A percentile compares a stretch with the other conserved stretches of the same genome.
Evolutionary conservation across 1,140 invertebrate species (phyloP).

Genomic region (Rhopalosiphum padi): DNA sequence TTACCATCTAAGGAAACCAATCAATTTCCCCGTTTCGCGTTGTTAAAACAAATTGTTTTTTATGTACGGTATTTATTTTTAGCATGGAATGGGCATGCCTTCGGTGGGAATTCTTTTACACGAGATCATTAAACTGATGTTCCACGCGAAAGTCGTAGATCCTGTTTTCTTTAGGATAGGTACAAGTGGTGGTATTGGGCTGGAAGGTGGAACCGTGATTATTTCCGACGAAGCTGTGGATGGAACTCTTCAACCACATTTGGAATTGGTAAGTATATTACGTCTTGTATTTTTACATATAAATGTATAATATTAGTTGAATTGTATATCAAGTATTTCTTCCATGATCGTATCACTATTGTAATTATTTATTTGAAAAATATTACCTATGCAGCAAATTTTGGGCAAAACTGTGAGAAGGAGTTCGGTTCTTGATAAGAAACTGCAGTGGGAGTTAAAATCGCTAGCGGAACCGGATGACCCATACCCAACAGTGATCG

Average conservation of each 20-base stretch:
- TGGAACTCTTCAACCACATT: slow-evolving; percentile 74
- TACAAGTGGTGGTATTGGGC: slow-evolving; percentile 90
- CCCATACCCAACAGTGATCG: slow-evolving; percentile 84
- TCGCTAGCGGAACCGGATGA: slow-evolving; percentile 76
- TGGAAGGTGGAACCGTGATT: slow-evolving; percentile 86
- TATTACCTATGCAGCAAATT: slow-evolving; percentile 72
- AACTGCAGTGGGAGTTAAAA: slow-evolving; percentile 80
- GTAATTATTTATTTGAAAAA: background rate
- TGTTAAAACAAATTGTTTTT: background rate
- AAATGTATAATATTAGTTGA: background rate
- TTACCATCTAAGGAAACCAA: background rate
- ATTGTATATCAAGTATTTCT: background rate
- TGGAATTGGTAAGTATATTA: slow-evolving; percentile 70
- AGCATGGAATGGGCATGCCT: slow-evolving; percentile 95
- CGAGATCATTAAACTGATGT: slow-evolving; percentile 92
- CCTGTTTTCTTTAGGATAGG: slow-evolving; percentile 92
- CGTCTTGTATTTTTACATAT: background rate
- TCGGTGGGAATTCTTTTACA: slow-evolving; percentile 91
- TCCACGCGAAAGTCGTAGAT: slow-evolving; percentile 86
- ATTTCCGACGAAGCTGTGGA: slow-evolving; percentile 88
- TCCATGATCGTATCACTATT: background rate
- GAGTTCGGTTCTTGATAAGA: slow-evolving; percentile 82
- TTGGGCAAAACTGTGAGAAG: slow-evolving; percentile 85
- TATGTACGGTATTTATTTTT: slow-evolving; percentile 60
- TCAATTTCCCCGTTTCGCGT: background rate